These are phyloP conservation scores for Parnassius orleans DNA, from an alignment of 2,888 invertebrate species.

Conservation along the genomic window DNA sequence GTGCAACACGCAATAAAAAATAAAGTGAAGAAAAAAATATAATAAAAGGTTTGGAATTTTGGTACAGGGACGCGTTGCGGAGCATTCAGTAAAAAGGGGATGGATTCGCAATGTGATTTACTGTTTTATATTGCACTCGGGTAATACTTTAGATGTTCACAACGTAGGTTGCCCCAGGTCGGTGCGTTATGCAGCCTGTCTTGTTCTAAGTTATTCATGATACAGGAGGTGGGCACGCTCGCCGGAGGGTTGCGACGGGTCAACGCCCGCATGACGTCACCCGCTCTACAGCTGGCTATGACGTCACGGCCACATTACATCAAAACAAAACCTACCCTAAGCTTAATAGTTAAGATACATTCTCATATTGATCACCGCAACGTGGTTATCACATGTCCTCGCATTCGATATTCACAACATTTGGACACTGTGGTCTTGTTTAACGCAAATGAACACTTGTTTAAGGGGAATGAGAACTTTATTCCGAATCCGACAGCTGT, in stretches of 20 bases:
- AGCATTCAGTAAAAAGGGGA: conserved; percentile 10
- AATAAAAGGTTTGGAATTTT: not conserved
- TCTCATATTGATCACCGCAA: conserved; percentile 47
- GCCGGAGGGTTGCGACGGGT: conserved; percentile 64
- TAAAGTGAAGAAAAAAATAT: not conserved
- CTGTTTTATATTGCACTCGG: conserved; percentile 27
- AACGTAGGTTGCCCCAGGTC: conserved; percentile 71
- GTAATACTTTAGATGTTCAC: conserved; percentile 41
- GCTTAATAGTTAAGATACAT: conserved; percentile 55
- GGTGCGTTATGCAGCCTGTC: conserved; percentile 49
- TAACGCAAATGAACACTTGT: conserved; percentile 56
- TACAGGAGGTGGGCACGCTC: conserved; percentile 50
- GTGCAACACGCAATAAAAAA: too few relatives aligned
- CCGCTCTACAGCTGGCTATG: conserved; percentile 76
- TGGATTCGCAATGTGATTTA: conserved; percentile 23
- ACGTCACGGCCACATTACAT: conserved; percentile 63
- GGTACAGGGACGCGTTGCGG: conserved; percentile 4
- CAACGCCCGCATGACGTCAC: conserved; percentile 73
- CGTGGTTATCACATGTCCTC: conserved; percentile 66
- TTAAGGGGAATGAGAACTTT: conserved; percentile 42
- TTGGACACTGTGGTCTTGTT: conserved; percentile 60
- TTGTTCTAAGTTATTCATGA: conserved; percentile 71
- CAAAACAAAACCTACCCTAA: conserved; percentile 57
- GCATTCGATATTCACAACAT: conserved; percentile 52
- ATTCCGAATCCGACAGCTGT: conserved; percentile 37